phyloP scores from a whole-genome alignment of 2,113 vertebrate species.

The Poecile atricapillus region DNA sequence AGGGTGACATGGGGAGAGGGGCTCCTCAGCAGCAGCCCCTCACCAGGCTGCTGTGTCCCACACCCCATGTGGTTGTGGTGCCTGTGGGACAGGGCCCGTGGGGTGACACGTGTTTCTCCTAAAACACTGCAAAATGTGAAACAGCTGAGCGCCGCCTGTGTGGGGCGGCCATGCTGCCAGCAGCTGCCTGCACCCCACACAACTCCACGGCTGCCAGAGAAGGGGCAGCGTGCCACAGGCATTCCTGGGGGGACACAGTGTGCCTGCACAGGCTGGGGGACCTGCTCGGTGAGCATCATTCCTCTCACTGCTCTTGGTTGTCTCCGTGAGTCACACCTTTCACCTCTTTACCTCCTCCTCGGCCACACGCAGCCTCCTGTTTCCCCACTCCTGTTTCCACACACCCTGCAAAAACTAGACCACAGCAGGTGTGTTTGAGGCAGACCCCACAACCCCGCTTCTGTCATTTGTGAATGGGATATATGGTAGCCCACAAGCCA shows the following conservation, averaged over 20 bases:
- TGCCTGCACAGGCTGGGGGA: accelerated
- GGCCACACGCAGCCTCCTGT: background rate
- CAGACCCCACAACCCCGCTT: background rate
- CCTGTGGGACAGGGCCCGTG: accelerated
- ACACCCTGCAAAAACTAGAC: background rate
- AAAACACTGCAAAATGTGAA: background rate
- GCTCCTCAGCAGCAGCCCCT: background rate
- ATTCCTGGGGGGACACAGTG: background rate
- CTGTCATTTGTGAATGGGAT: background rate
- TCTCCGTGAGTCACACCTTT: background rate
- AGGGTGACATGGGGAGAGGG: accelerated
- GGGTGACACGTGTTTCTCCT: background rate
- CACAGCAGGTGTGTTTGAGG: background rate
- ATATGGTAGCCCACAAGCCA: background rate
- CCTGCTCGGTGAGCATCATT: background rate
- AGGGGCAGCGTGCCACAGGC: accelerated
- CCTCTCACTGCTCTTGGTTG: background rate
- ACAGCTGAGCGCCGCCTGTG: background rate
- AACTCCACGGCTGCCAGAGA: background rate
- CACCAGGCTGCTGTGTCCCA: background rate
- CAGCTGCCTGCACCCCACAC: background rate
- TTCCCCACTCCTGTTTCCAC: background rate
- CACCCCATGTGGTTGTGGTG: accelerated
- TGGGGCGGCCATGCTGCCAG: accelerated
- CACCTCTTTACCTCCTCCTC: background rate